Percentiles rank a stretch among this genome's conserved stretches.
Conservation (phyloP, 2,113 vertebrate species). For the Falcunculus frontatus region DNA sequence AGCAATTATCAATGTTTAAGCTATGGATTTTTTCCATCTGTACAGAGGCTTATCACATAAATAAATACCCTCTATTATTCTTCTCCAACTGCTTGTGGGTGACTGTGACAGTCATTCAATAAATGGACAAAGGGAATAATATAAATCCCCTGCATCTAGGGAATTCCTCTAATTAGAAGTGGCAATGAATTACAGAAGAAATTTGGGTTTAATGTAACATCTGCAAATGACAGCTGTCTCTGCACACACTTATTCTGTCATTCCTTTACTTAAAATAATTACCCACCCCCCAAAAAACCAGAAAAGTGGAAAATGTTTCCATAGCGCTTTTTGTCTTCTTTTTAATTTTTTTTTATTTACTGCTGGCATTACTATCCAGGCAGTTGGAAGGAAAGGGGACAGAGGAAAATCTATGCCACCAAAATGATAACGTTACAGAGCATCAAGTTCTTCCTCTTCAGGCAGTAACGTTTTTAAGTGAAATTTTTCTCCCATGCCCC, state of each 20-base stretch:
- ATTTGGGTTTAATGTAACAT: slow-evolving; percentile 70
- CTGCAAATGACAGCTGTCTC: slow-evolving; percentile 67
- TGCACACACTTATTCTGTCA: slow-evolving; percentile 28
- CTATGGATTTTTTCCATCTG: slow-evolving; percentile 61
- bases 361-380: neutral
- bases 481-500: neutral
- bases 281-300: neutral
- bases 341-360: neutral
- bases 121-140: slow-evolving; percentile 68
- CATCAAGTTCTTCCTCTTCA: neutral
- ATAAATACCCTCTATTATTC: slow-evolving; percentile 69
- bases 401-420: neutral
- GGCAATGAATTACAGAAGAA: slow-evolving; percentile 68
- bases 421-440: neutral
- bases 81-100: slow-evolving; percentile 62
- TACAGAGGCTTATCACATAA: slow-evolving; percentile 55
- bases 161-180: slow-evolving; percentile 76
- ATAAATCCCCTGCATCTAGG: slow-evolving; percentile 63
- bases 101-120: slow-evolving; percentile 72
- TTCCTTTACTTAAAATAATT: slow-evolving; percentile 63
- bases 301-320: neutral
- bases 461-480: neutral
- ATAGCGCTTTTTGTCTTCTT: neutral
- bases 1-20: slow-evolving; percentile 55
- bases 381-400: neutral